These are phyloP conservation scores for Atherinosoma microstoma DNA, from an alignment of 2,797 vertebrate genomes.

Conservation along the genomic window DNA sequence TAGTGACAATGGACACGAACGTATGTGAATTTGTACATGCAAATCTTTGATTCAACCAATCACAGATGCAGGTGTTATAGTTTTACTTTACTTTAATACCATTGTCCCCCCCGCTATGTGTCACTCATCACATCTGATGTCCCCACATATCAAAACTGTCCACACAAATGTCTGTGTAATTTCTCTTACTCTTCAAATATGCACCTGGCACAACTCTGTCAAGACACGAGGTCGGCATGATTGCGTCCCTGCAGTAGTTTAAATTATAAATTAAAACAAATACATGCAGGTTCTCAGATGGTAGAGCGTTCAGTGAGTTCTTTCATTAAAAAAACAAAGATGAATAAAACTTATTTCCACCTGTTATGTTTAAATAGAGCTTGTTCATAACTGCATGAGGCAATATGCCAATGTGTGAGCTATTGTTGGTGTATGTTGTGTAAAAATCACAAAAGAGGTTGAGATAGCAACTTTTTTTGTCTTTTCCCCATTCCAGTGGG, in stretches of 20 bases:
- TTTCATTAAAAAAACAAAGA: neutral
- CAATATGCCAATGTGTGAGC: neutral
- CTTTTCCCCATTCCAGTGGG: neutral
- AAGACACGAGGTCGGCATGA: neutral
- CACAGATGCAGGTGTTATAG: too few species aligned
- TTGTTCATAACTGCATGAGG: neutral
- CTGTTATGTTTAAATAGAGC: slow-evolving; percentile 17
- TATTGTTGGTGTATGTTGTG: slow-evolving; percentile 15
- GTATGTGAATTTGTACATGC: neutral
- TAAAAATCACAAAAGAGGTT: slow-evolving; percentile 4
- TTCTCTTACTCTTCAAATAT: neutral
- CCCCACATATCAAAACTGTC: neutral
- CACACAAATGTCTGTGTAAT: neutral
- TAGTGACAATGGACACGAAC: neutral
- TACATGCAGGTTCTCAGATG: neutral
- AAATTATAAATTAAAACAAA: neutral
- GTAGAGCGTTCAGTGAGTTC: neutral
- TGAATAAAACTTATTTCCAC: slow-evolving; percentile 2
- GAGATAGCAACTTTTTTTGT: neutral
- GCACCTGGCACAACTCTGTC: neutral
- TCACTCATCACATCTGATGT: neutral
- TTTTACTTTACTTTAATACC: too few species aligned
- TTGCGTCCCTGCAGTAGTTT: neutral
- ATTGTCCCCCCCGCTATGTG: too few species aligned
- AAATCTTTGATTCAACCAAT: neutral